phyloP scores from a whole-genome alignment of 2,888 invertebrate species.

The Rotaria socialis region DNA sequence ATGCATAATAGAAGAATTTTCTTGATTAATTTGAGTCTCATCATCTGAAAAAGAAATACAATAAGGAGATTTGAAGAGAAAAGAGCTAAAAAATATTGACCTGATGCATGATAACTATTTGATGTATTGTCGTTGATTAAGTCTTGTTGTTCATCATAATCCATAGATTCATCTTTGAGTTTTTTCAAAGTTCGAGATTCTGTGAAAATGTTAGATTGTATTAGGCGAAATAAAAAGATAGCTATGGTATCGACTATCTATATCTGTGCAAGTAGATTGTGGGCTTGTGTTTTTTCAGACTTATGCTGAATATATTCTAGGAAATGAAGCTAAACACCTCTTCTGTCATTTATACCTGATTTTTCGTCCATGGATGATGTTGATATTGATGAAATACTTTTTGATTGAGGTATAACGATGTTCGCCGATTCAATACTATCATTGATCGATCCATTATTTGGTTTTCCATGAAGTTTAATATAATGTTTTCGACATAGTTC shows the following conservation, averaged over 20 bases:
- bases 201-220: neutral
- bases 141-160: neutral
- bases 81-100: neutral
- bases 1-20: neutral
- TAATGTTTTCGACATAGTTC: slow-evolving; percentile 29
- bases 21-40: neutral
- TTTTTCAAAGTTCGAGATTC: neutral
- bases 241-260: too few species aligned
- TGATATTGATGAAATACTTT: neutral
- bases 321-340: too few species aligned
- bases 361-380: neutral
- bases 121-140: neutral
- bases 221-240: too few species aligned
- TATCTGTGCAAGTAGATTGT: too few species aligned
- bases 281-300: too few species aligned
- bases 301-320: too few species aligned
- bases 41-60: neutral
- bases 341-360: neutral
- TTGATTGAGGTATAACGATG: neutral
- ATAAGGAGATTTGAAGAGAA: neutral
- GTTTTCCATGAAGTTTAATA: neutral
- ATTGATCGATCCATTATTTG: neutral
- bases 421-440: neutral
- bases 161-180: neutral
- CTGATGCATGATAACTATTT: neutral